phyloP scores from a whole-genome alignment of 2,888 invertebrate genomes.

The Drosophila formosana region DNA sequence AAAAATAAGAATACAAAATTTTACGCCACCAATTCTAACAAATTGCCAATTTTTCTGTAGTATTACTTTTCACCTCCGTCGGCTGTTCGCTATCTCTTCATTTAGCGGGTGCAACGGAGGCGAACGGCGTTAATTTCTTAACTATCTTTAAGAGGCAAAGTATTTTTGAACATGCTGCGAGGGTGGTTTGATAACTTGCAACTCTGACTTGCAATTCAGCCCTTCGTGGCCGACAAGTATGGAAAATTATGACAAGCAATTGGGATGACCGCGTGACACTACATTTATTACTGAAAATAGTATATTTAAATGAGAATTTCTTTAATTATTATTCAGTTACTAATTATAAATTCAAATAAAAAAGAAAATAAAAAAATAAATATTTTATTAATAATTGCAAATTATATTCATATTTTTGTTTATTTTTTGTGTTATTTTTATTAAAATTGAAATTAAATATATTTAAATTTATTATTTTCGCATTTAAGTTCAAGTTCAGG shows the following conservation, averaged over 20 bases:
- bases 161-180: constrained; percentile 9
- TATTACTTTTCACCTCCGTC: neutral
- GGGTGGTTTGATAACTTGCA: constrained; percentile 15
- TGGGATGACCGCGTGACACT: neutral
- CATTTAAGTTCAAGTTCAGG: too few relatives aligned
- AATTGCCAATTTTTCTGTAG: constrained; percentile 32
- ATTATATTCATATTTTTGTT: too few relatives aligned
- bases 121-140: constrained; percentile 70
- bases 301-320: too few relatives aligned
- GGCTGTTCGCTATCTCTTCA: neutral
- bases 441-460: too few relatives aligned
- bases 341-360: too few relatives aligned
- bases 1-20: constrained; percentile 1
- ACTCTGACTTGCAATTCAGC: neutral
- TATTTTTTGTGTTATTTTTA: too few relatives aligned
- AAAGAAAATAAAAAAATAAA: too few relatives aligned
- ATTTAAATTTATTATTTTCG: too few relatives aligned
- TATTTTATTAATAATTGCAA: too few relatives aligned
- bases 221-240: neutral
- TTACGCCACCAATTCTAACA: constrained; percentile 20
- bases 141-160: constrained; percentile 35
- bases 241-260: neutral
- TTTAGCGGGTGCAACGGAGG: constrained; percentile 44
- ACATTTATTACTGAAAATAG: neutral
- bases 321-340: too few relatives aligned